phyloP scores from a whole-genome alignment of 2,888 invertebrate species.

The Aspidapion aeneum region DNA sequence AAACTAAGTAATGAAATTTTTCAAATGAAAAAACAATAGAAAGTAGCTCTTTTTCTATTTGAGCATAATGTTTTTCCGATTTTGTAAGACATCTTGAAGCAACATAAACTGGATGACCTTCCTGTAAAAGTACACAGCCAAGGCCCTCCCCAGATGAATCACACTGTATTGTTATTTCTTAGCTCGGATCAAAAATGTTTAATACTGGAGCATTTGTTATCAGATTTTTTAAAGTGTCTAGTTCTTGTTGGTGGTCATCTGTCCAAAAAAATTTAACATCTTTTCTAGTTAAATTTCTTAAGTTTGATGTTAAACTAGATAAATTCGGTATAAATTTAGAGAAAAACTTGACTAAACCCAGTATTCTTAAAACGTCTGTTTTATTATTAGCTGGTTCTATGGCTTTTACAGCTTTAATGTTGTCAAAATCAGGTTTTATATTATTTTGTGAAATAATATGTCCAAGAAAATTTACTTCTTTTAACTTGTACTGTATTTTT shows the following conservation, averaged over 20 bases:
- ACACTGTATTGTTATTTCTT: slow-evolving; percentile 9
- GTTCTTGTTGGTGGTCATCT: slow-evolving; percentile 12
- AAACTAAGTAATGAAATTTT: slow-evolving; percentile 16
- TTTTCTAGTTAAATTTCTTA: slow-evolving; percentile 22
- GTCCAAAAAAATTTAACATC: slow-evolving; percentile 19
- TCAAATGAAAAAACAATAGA: background rate
- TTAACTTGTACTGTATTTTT: slow-evolving; percentile 25
- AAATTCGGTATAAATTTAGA: slow-evolving; percentile 26
- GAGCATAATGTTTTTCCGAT: slow-evolving; percentile 30
- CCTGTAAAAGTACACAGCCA: slow-evolving; percentile 22
- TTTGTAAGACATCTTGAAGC: slow-evolving; percentile 24
- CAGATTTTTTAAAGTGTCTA: slow-evolving; percentile 3
- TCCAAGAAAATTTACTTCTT: slow-evolving; percentile 22
- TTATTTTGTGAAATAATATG: slow-evolving; percentile 18
- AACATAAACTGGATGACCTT: slow-evolving; percentile 24
- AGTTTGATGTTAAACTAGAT: slow-evolving; percentile 15
- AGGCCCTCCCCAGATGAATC: slow-evolving; percentile 15
- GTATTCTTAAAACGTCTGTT: slow-evolving; percentile 20
- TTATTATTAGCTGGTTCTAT: slow-evolving; percentile 19
- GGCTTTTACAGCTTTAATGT: slow-evolving; percentile 21
- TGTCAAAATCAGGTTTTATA: slow-evolving; percentile 16
- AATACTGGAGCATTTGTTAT: slow-evolving; percentile 12
- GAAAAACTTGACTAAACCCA: slow-evolving; percentile 26
- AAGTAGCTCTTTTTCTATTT: slow-evolving; percentile 38
- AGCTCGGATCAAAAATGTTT: slow-evolving; percentile 22